These are phyloP conservation scores for Drosophila orena DNA, from an alignment of 1,140 invertebrate genomes.

Conservation along the genomic window DNA sequence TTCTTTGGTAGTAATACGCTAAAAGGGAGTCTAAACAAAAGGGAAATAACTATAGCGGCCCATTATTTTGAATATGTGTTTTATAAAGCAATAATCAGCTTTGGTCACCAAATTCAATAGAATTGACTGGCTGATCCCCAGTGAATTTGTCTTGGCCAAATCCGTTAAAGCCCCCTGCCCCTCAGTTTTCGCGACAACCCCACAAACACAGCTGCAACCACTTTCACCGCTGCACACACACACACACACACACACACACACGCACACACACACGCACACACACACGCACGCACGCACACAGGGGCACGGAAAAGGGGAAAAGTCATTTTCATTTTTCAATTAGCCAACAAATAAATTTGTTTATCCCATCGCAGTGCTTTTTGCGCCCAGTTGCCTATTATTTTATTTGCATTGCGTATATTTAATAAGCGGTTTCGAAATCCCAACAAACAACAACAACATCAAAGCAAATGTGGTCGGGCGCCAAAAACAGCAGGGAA, in stretches of 20 bases:
- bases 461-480: conserved; percentile 49
- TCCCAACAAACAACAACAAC: conserved; percentile 50
- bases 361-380: conserved; percentile 25
- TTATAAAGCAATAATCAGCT: background rate
- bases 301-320: conserved; percentile 1
- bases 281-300: background rate
- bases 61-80: no score
- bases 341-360: conserved; percentile 56
- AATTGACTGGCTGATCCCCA: background rate
- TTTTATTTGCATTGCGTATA: conserved; percentile 47
- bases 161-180: background rate
- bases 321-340: conserved; percentile 57
- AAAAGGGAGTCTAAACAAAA: background rate
- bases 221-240: conserved; percentile 35
- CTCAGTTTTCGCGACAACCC: background rate
- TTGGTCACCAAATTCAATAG: background rate
- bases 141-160: conserved; percentile 3
- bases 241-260: conserved; percentile 8
- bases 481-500: conserved; percentile 4
- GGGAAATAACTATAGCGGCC: no score
- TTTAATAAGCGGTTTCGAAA: conserved; percentile 71
- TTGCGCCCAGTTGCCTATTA: conserved; percentile 30
- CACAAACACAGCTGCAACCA: conserved; percentile 7
- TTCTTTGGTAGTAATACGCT: background rate
- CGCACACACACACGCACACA: conserved; percentile 3